Percentiles rank a stretch among this genome's conserved stretches.
Conservation (phyloP, 2,113 vertebrate genomes). For the Fukomys damarensis region DNA sequence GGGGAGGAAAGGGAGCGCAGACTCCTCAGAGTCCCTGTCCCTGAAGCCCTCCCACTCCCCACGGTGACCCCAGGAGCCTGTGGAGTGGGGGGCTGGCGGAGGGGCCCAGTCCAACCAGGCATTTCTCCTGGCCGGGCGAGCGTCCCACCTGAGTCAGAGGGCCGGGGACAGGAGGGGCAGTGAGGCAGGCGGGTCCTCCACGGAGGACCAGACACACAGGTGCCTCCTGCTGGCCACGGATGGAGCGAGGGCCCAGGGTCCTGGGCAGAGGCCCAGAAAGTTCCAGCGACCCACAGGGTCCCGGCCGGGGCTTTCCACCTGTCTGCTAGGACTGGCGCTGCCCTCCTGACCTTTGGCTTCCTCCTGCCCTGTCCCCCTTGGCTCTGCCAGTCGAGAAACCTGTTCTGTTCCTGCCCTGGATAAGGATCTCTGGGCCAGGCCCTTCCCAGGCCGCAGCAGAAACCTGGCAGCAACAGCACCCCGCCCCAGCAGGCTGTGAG, state of each 20-base stretch:
- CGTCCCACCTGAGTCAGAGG: not conserved
- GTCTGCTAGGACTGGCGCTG: not conserved
- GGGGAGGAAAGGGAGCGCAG: slow-evolving; percentile 56
- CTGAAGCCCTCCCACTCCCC: not conserved
- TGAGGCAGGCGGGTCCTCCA: not conserved
- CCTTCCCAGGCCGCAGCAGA: slow-evolving; percentile 66
- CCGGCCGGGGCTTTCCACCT: not conserved
- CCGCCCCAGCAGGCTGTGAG: not conserved
- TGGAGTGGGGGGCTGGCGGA: not conserved
- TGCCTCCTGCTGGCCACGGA: not conserved
- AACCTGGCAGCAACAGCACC: slow-evolving; percentile 64
- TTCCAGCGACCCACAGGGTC: not conserved
- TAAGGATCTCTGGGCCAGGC: slow-evolving; percentile 79
- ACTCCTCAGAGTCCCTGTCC: not conserved
- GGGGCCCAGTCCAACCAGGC: slow-evolving; percentile 52
- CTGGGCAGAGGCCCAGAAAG: not conserved
- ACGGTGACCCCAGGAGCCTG: not conserved
- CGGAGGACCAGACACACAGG: no score
- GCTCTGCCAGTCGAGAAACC: slow-evolving; percentile 76
- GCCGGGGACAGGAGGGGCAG: rapidly evolving
- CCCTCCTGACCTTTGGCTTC: slow-evolving; percentile 71
- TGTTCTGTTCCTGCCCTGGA: slow-evolving; percentile 76
- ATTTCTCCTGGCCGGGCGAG: slow-evolving; percentile 63
- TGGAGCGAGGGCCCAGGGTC: no score
- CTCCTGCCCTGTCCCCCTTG: slow-evolving; percentile 57